These are phyloP conservation scores for Bothrops jararaca DNA, from an alignment of 2,113 vertebrate genomes.

Conservation along the genomic window DNA sequence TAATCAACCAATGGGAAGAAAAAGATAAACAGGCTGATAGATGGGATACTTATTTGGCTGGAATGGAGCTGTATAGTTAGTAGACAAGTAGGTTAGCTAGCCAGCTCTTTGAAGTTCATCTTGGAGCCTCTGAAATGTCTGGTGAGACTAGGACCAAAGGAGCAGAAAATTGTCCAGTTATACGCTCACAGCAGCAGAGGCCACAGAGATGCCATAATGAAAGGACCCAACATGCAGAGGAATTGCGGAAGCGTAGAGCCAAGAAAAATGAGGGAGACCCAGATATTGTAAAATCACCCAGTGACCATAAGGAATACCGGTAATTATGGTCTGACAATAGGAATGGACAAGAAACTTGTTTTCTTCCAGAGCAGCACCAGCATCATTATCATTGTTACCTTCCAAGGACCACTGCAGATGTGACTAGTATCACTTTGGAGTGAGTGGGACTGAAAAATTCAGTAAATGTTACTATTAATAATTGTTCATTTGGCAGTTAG, in stretches of 20 bases:
- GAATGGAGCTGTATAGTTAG: too few species aligned
- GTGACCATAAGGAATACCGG: conserved; percentile 20
- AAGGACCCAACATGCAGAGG: neutral
- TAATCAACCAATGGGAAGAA: neutral
- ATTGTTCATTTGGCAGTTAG: neutral
- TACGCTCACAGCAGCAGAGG: neutral
- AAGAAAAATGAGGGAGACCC: conserved; percentile 28
- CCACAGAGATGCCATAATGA: neutral
- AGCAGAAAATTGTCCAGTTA: neutral
- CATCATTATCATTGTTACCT: neutral
- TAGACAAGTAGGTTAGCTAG: neutral
- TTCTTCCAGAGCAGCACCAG: neutral
- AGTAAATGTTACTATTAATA: neutral
- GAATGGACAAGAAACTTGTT: neutral
- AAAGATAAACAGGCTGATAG: neutral
- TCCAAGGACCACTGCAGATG: neutral
- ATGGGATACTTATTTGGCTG: neutral
- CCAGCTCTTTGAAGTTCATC: neutral
- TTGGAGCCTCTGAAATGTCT: neutral
- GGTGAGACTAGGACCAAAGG: neutral
- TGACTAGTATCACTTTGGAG: neutral
- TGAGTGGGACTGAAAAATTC: neutral
- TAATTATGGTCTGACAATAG: neutral
- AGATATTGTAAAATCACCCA: conserved; percentile 17
- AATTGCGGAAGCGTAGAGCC: neutral